phyloP scores from a whole-genome alignment of 2,888 invertebrate genomes.

The Graphium colonna region DNA sequence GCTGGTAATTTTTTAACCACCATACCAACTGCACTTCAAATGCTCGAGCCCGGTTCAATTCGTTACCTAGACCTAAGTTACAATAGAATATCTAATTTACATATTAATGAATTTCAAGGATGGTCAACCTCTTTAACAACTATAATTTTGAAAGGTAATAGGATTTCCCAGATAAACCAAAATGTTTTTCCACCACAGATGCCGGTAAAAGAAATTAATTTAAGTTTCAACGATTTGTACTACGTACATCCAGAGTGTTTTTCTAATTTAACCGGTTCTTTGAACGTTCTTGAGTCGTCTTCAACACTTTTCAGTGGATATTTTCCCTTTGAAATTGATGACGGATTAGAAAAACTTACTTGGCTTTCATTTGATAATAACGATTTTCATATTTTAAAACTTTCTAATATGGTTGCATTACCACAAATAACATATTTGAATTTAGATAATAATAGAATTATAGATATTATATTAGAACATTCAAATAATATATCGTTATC shows the following conservation, averaged over 20 bases:
- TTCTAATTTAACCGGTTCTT: conserved; percentile 85
- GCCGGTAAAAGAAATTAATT: conserved; percentile 91
- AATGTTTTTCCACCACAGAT: conserved; percentile 86
- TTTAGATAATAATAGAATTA: conserved; percentile 91
- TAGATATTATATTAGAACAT: conserved; percentile 84
- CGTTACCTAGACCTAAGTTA: conserved; percentile 92
- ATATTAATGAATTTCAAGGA: conserved; percentile 86
- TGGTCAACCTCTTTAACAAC: conserved; percentile 91
- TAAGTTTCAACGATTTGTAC: conserved; percentile 94
- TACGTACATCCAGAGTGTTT: conserved; percentile 91
- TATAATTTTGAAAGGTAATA: conserved; percentile 90
- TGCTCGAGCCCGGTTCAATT: conserved; percentile 86
- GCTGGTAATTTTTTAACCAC: conserved; percentile 89
- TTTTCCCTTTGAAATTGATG: conserved; percentile 87
- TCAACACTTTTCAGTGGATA: conserved; percentile 90
- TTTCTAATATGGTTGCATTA: conserved; percentile 85
- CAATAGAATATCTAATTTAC: conserved; percentile 89
- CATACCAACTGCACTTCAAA: conserved; percentile 85
- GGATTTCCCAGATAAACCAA: conserved; percentile 85
- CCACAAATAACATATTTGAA: conserved; percentile 89
- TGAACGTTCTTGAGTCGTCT: conserved; percentile 92
- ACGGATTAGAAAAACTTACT: conserved; percentile 85
- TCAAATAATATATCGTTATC: conserved; percentile 84
- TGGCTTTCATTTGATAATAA: conserved; percentile 95
- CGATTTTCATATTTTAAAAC: conserved; percentile 86